A percentile compares a stretch with the other conserved stretches of the same genome.
These are phyloP conservation scores for Lacerta viridis DNA, from an alignment of 2,797 vertebrate species.

Conservation along the genomic window DNA sequence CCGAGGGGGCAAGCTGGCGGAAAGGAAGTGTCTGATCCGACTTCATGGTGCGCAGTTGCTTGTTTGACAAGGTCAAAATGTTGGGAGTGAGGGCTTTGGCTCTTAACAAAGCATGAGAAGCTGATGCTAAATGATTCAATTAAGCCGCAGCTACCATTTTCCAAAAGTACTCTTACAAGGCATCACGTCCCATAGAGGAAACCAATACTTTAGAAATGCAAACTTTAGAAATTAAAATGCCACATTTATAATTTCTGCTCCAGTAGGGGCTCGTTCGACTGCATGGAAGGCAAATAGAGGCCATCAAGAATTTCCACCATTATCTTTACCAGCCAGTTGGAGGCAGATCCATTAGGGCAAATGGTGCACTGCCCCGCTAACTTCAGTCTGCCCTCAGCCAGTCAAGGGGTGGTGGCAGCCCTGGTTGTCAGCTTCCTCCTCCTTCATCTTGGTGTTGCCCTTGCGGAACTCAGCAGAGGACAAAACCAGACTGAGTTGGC, in stretches of 20 bases:
- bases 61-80: conserved; percentile 45
- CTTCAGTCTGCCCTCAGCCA: too few relatives aligned
- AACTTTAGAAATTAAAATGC: not conserved
- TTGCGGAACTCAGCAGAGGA: too few relatives aligned
- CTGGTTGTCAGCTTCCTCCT: too few relatives aligned
- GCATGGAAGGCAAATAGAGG: not conserved
- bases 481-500: too few relatives aligned
- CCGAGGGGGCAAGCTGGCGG: conserved; percentile 5
- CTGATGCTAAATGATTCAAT: conserved; percentile 34
- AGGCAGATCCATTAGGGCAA: too few relatives aligned
- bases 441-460: too few relatives aligned
- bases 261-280: not conserved
- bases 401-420: too few relatives aligned
- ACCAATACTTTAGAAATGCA: not conserved
- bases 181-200: not conserved
- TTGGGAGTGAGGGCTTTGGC: not conserved
- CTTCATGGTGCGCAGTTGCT: conserved; percentile 31
- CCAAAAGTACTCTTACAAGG: not conserved
- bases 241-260: not conserved
- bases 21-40: conserved; percentile 28
- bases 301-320: not conserved
- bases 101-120: conserved; percentile 5
- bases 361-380: too few relatives aligned
- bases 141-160: not conserved
- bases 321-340: too few relatives aligned